These are phyloP conservation scores for Sinocyclocheilus anophthalmus DNA, from an alignment of 2,113 vertebrate species.

Conservation along the genomic window DNA sequence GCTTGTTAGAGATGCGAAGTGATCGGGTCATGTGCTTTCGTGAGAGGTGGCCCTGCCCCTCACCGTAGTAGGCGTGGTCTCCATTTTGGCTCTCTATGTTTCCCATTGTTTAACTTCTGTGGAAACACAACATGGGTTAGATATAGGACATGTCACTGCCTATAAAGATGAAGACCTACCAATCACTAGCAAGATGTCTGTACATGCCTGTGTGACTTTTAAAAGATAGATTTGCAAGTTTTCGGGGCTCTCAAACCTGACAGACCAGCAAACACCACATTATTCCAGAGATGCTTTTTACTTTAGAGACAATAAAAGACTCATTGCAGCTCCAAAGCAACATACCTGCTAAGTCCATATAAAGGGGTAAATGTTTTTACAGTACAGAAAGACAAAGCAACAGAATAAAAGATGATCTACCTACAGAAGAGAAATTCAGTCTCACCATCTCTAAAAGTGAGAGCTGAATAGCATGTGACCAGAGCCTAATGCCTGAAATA, in stretches of 20 bases:
- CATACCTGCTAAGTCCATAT: background rate
- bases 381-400: background rate
- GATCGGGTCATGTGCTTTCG: constrained; percentile 92
- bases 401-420: background rate
- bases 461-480: constrained; percentile 19
- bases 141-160: background rate
- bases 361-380: background rate
- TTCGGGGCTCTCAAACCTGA: constrained; percentile 22
- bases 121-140: background rate
- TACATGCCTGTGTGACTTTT: constrained; percentile 6
- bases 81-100: constrained; percentile 95
- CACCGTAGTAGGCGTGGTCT: constrained; percentile 83
- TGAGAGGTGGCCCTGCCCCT: constrained; percentile 81
- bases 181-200: background rate
- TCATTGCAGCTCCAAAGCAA: background rate
- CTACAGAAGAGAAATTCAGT: constrained; percentile 44
- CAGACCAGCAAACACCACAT: constrained; percentile 8
- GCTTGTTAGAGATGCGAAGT: constrained; percentile 84
- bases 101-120: constrained; percentile 88
- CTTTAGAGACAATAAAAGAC: background rate
- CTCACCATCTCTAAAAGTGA: constrained; percentile 26
- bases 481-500: constrained; percentile 48
- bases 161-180: background rate
- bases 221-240: background rate
- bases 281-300: background rate